phyloP scores from a whole-genome alignment of 35 echinoderm and acorn worm species.

The Eucidaris tribuloides region DNA sequence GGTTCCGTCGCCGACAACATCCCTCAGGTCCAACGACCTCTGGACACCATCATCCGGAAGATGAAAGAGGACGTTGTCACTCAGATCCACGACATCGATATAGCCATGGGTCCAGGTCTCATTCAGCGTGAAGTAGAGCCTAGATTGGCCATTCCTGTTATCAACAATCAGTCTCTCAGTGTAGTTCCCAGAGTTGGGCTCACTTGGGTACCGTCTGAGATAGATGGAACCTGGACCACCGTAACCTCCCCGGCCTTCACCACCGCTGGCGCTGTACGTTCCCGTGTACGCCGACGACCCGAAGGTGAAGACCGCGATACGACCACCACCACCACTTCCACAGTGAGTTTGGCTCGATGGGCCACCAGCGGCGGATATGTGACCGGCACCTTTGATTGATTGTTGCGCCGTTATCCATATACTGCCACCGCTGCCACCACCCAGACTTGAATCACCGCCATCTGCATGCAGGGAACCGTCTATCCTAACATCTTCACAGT shows the following conservation, averaged over 20 bases:
- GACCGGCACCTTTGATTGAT: conserved; percentile 40
- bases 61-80: conserved; percentile 70
- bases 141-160: conserved; percentile 72
- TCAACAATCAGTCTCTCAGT: conserved; percentile 71
- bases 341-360: not conserved
- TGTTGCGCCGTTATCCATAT: conserved; percentile 39
- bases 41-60: conserved; percentile 29
- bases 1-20: conserved; percentile 77
- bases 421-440: conserved; percentile 83
- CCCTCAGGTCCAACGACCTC: conserved; percentile 35
- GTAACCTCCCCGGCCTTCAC: conserved; percentile 2
- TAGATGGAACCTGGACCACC: conserved; percentile 88
- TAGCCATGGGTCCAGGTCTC: conserved; percentile 49
- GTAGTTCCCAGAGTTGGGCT: not conserved
- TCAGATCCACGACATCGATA: conserved; percentile 77
- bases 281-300: conserved; percentile 33
- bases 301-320: conserved; percentile 58
- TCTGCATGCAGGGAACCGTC: conserved; percentile 61
- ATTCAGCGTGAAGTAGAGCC: conserved; percentile 70
- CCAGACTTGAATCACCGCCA: conserved; percentile 39
- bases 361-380: conserved; percentile 60
- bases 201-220: conserved; percentile 19
- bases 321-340: conserved; percentile 86
- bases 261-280: conserved; percentile 48
- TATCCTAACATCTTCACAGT: conserved; percentile 33